Conservation (phyloP, 2,888 invertebrate genomes). For the Drymonia ruficornis region DNA sequence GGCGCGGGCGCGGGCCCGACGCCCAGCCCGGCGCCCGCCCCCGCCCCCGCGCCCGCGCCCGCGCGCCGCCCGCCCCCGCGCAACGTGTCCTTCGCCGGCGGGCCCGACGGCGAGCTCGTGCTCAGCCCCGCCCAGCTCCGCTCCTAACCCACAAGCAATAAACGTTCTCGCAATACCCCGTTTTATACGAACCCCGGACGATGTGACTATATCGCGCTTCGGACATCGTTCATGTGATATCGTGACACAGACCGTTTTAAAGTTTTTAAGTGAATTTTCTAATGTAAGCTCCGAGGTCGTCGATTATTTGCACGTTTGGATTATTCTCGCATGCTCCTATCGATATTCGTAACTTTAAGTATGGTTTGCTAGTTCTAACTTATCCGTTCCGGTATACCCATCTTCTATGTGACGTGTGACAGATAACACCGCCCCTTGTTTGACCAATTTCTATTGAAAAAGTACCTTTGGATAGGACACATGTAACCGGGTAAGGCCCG, state of each 20-base stretch:
- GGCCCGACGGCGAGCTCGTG: slow-evolving; percentile 84
- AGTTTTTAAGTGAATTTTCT: slow-evolving; percentile 61
- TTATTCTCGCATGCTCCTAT: slow-evolving; percentile 66
- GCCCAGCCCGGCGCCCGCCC: slow-evolving; percentile 51
- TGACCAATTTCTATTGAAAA: neutral
- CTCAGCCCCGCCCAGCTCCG: slow-evolving; percentile 87
- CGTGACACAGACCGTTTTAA: slow-evolving; percentile 52
- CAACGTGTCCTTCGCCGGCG: slow-evolving; percentile 81
- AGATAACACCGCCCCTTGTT: neutral
- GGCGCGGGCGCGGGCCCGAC: slow-evolving; percentile 38
- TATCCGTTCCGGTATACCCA: slow-evolving; percentile 39
- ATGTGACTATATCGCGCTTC: slow-evolving; percentile 24
- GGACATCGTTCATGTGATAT: slow-evolving; percentile 60
- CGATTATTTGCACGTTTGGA: slow-evolving; percentile 78
- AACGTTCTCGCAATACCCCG: slow-evolving; percentile 26
- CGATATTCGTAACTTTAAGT: slow-evolving; percentile 52
- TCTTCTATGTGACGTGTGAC: slow-evolving; percentile 34
- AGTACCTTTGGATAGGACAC: too few relatives aligned
- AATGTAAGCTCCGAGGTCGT: slow-evolving; percentile 60
- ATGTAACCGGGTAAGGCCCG: too few relatives aligned
- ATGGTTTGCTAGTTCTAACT: slow-evolving; percentile 58
- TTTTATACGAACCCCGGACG: slow-evolving; percentile 14
- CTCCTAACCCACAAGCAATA: slow-evolving; percentile 79
- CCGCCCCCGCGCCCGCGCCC: slow-evolving; percentile 42
- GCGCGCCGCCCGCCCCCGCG: slow-evolving; percentile 67